These are phyloP conservation scores for Sussaba pulchella DNA, from an alignment of 2,888 invertebrate species.

Conservation along the genomic window DNA sequence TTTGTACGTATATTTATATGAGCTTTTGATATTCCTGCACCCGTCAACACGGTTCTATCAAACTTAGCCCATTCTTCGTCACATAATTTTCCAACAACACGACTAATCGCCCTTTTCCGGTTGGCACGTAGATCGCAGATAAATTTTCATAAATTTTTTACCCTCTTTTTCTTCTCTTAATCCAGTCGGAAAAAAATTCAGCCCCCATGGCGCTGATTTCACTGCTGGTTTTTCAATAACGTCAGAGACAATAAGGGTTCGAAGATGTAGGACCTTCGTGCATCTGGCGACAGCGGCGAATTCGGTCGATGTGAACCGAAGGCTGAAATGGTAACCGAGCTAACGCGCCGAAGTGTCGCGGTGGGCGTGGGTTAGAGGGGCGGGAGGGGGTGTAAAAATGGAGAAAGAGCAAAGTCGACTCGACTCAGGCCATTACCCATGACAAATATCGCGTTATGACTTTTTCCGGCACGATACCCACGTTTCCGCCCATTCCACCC, in stretches of 20 bases:
- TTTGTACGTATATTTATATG: no score
- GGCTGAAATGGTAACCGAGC: conserved; percentile 76
- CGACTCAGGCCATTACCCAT: conserved; percentile 73
- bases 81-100: conserved; percentile 11
- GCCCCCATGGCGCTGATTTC: background rate
- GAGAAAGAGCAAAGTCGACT: conserved; percentile 63
- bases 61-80: background rate
- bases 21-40: no score
- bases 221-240: conserved; percentile 31
- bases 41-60: no score
- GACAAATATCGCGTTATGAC: conserved; percentile 72
- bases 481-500: background rate
- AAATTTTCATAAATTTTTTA: no score
- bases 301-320: conserved; percentile 69
- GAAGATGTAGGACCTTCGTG: background rate
- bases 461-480: conserved; percentile 51
- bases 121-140: background rate
- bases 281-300: conserved; percentile 69
- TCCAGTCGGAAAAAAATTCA: background rate
- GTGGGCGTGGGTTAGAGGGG: no score
- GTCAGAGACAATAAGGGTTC: conserved; percentile 32
- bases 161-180: background rate
- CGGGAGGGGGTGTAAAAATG: conserved; percentile 69
- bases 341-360: conserved; percentile 63
- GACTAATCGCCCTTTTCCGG: conserved; percentile 13